A percentile compares a stretch with the other conserved stretches of the same genome.
phyloP scores from a whole-genome alignment of 2,113 vertebrate species.

The Mungos mungo region DNA sequence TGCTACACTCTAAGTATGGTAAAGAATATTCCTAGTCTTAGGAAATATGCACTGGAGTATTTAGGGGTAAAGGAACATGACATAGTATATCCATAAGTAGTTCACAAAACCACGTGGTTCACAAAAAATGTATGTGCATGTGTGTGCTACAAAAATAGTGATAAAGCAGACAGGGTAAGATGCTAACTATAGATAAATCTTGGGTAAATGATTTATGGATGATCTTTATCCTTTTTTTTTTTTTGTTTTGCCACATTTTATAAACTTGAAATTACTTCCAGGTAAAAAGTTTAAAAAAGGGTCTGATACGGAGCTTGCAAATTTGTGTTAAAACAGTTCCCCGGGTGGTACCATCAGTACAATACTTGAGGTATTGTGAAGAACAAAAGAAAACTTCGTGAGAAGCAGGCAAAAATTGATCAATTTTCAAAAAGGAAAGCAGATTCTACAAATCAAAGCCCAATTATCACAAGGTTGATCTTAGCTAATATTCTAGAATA shows the following conservation, averaged over 20 bases:
- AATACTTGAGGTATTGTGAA: not conserved
- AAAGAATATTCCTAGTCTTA: not conserved
- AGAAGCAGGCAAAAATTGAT: not conserved
- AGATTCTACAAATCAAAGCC: not conserved
- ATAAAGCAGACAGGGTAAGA: not conserved
- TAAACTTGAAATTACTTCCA: constrained; percentile 40
- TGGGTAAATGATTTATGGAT: not conserved
- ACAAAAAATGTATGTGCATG: not conserved
- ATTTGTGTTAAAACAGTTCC: not conserved
- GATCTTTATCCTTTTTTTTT: not conserved
- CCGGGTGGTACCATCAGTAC: not conserved
- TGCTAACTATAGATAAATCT: not conserved
- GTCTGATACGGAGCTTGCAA: not conserved
- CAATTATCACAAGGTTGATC: not conserved
- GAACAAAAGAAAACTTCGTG: not conserved
- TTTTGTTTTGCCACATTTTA: not conserved
- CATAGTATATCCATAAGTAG: not conserved
- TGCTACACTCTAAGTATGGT: not conserved
- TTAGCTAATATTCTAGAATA: not conserved
- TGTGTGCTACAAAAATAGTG: not conserved
- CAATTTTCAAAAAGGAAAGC: not conserved
- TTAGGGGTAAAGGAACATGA: not conserved
- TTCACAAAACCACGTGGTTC: not conserved
- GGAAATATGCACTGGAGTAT: not conserved
- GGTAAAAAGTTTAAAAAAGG: constrained; percentile 11